Base-by-base conservation (phyloP, 2,797 vertebrate genomes). In the Nothura maculosa region DNA sequence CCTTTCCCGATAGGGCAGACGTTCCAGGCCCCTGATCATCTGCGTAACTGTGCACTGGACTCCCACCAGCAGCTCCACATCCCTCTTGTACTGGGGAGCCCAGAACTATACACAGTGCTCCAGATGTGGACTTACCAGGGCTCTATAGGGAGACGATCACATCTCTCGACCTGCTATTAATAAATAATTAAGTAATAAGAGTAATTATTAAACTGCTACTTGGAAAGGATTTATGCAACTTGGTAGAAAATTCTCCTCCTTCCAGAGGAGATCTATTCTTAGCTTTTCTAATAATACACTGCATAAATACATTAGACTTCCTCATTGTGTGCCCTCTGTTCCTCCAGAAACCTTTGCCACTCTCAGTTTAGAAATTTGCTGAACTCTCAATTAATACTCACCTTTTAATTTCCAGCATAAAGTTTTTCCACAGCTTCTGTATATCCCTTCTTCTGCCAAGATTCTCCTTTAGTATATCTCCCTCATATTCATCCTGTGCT, bases 311-410 rank as follows among this genome's bases (percentile, higher is more conserved):
- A 15, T 52, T 25, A 78, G 4, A 8, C 21, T 70, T 4, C 22
- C 6, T n/a, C 10, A 19, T 3, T 15, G 6, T 78, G 84, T 91
- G 42, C 13, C 57, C 57, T 32, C 22, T 24, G 9, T 60, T 60
- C 57, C 57, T 60, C 52, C 58, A 67, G 9, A 62, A 28, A 0
- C 16, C 30, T 28, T 5, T 10, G 0, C 5, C 66, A 20, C 4
- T 27, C 3, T 40, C 24, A 42, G 15, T 47, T 52, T 52, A 67
- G 8, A 58, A 28, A 0, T 9, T 54, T 28, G 9, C 16, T 0
- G 4, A 57, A 17, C 3, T 27, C 3, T 43, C 24, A 38, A 13
- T 50, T 52, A 60, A 14, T 34, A 34, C 5, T 42, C 77, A 54
- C 3, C 30, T 54, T 81, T 84, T 67, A 16, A 43, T 70, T 67